A percentile compares a stretch with the other conserved stretches of the same genome.
Evolutionary conservation across 2,797 vertebrate species (phyloP).

Genomic region (Forpus xanthops): DNA sequence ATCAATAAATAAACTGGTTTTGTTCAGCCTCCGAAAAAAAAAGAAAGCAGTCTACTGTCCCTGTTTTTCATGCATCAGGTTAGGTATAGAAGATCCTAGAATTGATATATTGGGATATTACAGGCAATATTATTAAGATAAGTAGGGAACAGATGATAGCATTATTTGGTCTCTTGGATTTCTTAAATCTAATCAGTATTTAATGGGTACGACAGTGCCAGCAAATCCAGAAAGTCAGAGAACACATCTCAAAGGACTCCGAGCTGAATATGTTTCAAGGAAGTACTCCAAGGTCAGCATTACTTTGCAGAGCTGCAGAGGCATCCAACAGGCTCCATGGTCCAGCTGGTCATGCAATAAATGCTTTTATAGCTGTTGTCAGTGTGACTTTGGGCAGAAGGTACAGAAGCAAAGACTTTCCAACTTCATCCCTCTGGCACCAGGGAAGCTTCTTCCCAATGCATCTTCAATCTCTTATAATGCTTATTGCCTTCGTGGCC

Average conservation of each 20-base stretch:
- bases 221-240: constrained; percentile 28
- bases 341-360: background rate
- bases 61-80: background rate
- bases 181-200: constrained; percentile 55
- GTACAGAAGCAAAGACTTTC: background rate
- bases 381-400: background rate
- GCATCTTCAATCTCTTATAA: background rate
- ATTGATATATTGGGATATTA: constrained; percentile 19
- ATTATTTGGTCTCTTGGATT: constrained; percentile 39
- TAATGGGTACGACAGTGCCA: background rate
- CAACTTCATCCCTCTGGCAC: background rate
- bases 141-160: constrained; percentile 32
- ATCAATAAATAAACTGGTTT: constrained; percentile 20
- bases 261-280: background rate
- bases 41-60: background rate
- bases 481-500: background rate
- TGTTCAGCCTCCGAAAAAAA: constrained; percentile 24
- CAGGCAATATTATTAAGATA: constrained; percentile 37
- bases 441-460: background rate
- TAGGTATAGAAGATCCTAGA: background rate
- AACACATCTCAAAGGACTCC: constrained; percentile 3
- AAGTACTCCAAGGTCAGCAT: constrained; percentile 15
- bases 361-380: background rate
- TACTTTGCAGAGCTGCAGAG: background rate
- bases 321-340: background rate